Conservation (phyloP, 2,888 invertebrate species). For the Celastrina argiolus region DNA sequence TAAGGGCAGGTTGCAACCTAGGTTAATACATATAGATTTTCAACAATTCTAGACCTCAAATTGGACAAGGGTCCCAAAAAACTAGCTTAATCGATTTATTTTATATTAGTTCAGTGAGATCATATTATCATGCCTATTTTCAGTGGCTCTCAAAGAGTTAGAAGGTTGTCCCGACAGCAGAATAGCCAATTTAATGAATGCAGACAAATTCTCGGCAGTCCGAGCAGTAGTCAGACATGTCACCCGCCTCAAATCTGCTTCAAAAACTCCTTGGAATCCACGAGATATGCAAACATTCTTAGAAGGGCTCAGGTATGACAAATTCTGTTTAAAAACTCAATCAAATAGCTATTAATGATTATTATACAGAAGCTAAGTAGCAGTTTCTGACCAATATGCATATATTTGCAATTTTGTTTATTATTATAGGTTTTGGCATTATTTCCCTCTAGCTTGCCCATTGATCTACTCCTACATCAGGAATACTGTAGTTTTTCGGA, state of each 20-base stretch:
- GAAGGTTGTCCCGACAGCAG: slow-evolving; percentile 66
- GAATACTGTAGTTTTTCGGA: too few relatives aligned
- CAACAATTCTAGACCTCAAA: neutral
- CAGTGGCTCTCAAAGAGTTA: slow-evolving; percentile 66
- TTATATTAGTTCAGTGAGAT: too few relatives aligned
- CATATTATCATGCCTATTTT: slow-evolving; percentile 23
- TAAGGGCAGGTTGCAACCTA: too few relatives aligned
- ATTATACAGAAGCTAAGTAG: too few relatives aligned
- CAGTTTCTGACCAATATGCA: too few relatives aligned
- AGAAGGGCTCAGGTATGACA: slow-evolving; percentile 54
- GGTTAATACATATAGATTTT: neutral
- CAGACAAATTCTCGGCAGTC: slow-evolving; percentile 62
- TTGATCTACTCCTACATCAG: too few relatives aligned
- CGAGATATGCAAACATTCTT: slow-evolving; percentile 53
- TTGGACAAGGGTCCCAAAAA: too few relatives aligned
- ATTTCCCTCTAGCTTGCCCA: too few relatives aligned
- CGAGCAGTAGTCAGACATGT: slow-evolving; percentile 60
- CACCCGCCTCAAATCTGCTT: slow-evolving; percentile 50
- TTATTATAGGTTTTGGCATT: too few relatives aligned
- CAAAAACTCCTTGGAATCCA: slow-evolving; percentile 47
- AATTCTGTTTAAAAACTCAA: neutral
- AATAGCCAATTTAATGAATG: slow-evolving; percentile 58
- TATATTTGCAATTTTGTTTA: too few relatives aligned
- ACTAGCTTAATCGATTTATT: too few relatives aligned
- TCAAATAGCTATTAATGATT: too few relatives aligned